These are phyloP conservation scores for Rhabdophis nuchalis DNA, from an alignment of 2,797 vertebrate species.

Conservation along the genomic window DNA sequence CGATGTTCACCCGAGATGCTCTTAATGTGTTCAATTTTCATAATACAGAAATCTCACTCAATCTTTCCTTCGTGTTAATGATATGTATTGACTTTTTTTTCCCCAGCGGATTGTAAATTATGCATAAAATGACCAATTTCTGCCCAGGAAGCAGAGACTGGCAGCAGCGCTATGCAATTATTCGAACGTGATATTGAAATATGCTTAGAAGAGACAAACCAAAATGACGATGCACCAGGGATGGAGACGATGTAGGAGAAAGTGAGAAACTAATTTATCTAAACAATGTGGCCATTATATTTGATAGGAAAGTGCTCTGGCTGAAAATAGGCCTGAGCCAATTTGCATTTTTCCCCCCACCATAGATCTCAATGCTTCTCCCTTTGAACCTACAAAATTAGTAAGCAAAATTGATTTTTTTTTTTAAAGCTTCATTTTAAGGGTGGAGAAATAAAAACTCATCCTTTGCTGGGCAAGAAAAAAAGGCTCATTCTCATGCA, in stretches of 20 bases:
- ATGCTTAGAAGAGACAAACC: background rate
- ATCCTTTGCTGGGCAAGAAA: background rate
- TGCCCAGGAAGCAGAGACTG: background rate
- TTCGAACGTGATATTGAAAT: background rate
- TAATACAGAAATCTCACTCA: conserved; percentile 1
- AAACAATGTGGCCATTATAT: fast-evolving
- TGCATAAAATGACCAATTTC: conserved; percentile 50
- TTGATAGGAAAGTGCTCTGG: background rate
- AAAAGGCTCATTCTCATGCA: background rate
- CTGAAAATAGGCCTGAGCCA: fast-evolving
- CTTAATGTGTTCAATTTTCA: background rate
- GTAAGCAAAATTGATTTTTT: background rate
- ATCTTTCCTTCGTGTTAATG: conserved; percentile 29
- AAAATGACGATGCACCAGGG: background rate
- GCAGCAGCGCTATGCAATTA: conserved; percentile 1
- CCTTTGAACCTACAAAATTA: background rate
- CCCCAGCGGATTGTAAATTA: conserved; percentile 49
- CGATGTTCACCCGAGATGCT: background rate
- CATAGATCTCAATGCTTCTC: background rate
- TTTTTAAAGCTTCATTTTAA: background rate
- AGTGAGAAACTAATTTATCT: background rate
- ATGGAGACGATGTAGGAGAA: no score
- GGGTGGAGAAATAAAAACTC: no score
- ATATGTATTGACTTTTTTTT: conserved; percentile 39
- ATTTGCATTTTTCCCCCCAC: background rate